phyloP scores from a whole-genome alignment of 2,113 vertebrate species.

The Scalopus aquaticus region DNA sequence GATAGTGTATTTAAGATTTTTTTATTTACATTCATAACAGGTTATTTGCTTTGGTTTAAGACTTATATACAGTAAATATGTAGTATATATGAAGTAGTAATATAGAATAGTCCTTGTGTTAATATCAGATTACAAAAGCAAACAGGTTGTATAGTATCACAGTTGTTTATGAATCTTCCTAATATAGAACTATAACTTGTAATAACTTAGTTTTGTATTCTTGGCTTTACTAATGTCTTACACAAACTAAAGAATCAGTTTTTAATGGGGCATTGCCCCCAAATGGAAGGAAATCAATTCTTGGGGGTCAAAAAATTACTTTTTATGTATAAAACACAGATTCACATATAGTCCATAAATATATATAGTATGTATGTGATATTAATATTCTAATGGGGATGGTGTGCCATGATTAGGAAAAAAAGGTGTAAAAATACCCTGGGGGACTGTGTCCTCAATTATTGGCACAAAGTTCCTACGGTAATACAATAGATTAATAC shows the following conservation, averaged over 20 bases:
- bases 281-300: not conserved
- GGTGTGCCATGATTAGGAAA: not conserved
- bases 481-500: not conserved
- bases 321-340: not conserved
- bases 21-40: not conserved
- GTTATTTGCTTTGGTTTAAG: not conserved
- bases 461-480: not conserved
- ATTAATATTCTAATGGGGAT: not conserved
- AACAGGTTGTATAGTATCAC: not conserved
- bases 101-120: too few relatives aligned
- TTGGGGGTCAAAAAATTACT: not conserved
- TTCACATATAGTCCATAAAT: not conserved
- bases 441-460: not conserved
- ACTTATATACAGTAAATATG: not conserved
- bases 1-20: not conserved
- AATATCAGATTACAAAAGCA: conserved; percentile 7
- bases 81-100: not conserved
- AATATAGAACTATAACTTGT: not conserved
- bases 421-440: not conserved
- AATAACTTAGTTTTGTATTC: conserved; percentile 54
- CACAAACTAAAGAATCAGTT: conserved; percentile 1
- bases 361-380: not conserved
- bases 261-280: not conserved
- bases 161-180: not conserved
- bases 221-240: not conserved